These are phyloP conservation scores for Oncorhynchus gorbuscha DNA, from an alignment of 2,113 vertebrate species.

Conservation along the genomic window DNA sequence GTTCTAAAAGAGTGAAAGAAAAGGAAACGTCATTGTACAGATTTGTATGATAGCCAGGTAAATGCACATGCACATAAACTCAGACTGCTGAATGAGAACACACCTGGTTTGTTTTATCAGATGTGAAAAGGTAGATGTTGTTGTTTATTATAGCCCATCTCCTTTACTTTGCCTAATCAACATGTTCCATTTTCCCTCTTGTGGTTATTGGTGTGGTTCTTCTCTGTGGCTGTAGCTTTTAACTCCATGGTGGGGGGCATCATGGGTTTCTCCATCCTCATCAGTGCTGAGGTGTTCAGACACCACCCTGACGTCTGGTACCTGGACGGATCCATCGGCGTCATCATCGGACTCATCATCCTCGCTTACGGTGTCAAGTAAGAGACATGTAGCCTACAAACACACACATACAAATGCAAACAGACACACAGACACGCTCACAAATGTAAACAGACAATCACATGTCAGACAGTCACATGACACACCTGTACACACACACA, in stretches of 20 bases:
- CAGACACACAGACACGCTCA: background rate
- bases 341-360: conserved; percentile 94
- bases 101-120: no score
- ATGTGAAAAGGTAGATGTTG: no score
- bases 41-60: no score
- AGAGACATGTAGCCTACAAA: conserved; percentile 45
- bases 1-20: no score
- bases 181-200: background rate
- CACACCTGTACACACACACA: background rate
- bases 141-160: background rate
- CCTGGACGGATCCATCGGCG: conserved; percentile 90
- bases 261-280: conserved; percentile 97
- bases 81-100: no score
- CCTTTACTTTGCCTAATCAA: background rate
- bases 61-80: no score
- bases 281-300: conserved; percentile 93
- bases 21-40: no score
- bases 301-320: conserved; percentile 89
- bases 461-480: background rate
- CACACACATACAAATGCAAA: background rate
- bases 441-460: background rate
- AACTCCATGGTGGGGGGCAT: conserved; percentile 94
- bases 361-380: conserved; percentile 95
- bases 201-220: background rate
- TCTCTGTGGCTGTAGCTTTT: conserved; percentile 78